A percentile compares a stretch with the other conserved stretches of the same genome.
phyloP scores from a whole-genome alignment of 2,888 invertebrate species.

The Listrodromus nycthemerus region DNA sequence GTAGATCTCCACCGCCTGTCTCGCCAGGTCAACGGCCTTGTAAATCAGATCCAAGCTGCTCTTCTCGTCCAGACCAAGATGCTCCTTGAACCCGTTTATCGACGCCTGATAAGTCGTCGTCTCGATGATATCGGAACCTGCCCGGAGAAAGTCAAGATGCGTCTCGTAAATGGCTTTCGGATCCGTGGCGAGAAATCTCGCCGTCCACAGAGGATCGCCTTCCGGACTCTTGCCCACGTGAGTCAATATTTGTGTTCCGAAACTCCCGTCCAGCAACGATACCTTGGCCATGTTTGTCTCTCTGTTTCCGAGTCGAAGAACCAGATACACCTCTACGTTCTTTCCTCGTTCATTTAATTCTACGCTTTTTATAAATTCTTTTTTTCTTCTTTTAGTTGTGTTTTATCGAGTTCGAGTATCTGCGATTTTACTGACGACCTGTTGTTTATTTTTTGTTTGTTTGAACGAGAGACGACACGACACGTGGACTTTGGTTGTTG shows the following conservation, averaged over 20 bases:
- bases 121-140: slow-evolving; percentile 93
- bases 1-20: slow-evolving; percentile 86
- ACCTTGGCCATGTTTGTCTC: slow-evolving; percentile 60
- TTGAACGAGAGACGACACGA: neutral
- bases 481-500: neutral
- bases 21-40: slow-evolving; percentile 91
- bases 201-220: slow-evolving; percentile 96
- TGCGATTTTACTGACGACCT: neutral
- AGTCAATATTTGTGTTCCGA: slow-evolving; percentile 92
- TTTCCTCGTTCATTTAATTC: neutral
- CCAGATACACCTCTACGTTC: neutral
- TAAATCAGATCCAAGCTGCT: slow-evolving; percentile 90
- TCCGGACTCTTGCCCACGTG: slow-evolving; percentile 92
- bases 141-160: slow-evolving; percentile 93
- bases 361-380: neutral
- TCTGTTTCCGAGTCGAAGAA: neutral
- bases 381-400: neutral
- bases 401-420: neutral
- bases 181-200: slow-evolving; percentile 91
- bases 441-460: neutral
- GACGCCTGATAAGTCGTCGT: slow-evolving; percentile 84
- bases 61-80: slow-evolving; percentile 89
- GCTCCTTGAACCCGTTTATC: slow-evolving; percentile 88
- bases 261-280: slow-evolving; percentile 89
- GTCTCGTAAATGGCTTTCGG: slow-evolving; percentile 92